phyloP scores from a whole-genome alignment of 37 sponge, comb jelly and placozoan genomes.

The Cladorhizidae sp. region DNA sequence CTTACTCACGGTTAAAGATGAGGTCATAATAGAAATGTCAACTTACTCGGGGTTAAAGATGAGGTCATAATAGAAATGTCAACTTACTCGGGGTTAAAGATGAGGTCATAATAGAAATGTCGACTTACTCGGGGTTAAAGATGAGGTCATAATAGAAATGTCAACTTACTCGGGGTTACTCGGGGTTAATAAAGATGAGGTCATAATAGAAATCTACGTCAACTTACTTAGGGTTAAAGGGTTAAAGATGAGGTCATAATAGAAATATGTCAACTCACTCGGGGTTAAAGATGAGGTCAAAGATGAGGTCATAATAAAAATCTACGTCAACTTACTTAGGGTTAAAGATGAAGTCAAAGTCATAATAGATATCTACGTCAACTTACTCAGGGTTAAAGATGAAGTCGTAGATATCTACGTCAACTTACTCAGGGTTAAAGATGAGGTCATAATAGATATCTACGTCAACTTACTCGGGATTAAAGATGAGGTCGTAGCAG shows the following conservation, averaged over 20 bases:
- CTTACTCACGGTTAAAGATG: neutral
- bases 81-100: no score
- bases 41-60: no score
- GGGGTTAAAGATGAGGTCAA: no score
- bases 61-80: no score
- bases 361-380: neutral
- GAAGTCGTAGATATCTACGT: slow-evolving; percentile 7
- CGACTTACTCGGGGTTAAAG: neutral
- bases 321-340: slow-evolving; percentile 18
- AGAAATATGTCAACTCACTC: slow-evolving; percentile 7
- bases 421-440: slow-evolving; percentile 6
- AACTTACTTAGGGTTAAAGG: neutral
- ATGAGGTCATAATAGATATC: no score
- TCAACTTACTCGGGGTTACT: slow-evolving; percentile 3
- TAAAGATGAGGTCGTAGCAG: slow-evolving; percentile 52
- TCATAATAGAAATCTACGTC: neutral
- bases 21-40: no score
- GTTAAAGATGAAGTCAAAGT: neutral
- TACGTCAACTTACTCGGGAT: slow-evolving; percentile 39
- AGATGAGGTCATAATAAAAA: no score
- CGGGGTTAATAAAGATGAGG: no score
- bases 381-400: neutral
- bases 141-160: neutral
- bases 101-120: no score
- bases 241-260: neutral